Conservation (phyloP, 2,888 invertebrate genomes). For the Leistus spinibarbis region DNA sequence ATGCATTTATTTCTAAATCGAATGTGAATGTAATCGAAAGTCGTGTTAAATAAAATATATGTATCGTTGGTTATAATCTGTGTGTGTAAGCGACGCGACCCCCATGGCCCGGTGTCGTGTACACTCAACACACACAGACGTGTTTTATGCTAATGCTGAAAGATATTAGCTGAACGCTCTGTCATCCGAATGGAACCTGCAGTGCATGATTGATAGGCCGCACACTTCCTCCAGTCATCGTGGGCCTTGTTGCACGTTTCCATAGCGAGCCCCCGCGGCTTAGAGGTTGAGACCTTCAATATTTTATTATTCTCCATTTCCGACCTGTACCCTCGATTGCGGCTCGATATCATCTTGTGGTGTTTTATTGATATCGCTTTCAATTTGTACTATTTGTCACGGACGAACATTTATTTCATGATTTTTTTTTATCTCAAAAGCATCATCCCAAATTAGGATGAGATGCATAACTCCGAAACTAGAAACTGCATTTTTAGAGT, state of each 20-base stretch:
- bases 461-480: too few relatives aligned
- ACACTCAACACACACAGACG: not conserved
- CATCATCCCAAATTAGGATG: too few relatives aligned
- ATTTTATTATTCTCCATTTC: not conserved
- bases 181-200: not conserved
- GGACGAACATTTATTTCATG: not conserved
- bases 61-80: constrained; percentile 17
- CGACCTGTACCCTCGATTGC: not conserved
- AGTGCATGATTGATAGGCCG: constrained; percentile 2
- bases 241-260: not conserved
- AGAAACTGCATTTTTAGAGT: not conserved
- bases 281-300: not conserved
- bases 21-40: constrained; percentile 26
- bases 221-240: constrained; percentile 26
- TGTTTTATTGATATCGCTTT: not conserved
- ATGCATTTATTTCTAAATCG: not conserved
- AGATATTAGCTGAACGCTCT: constrained; percentile 9
- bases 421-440: too few relatives aligned
- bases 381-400: not conserved
- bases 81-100: not conserved
- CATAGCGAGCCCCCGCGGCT: not conserved
- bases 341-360: not conserved
- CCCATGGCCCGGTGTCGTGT: not conserved
- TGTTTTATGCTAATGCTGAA: constrained; percentile 8
- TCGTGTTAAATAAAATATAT: constrained; percentile 34